phyloP scores from a whole-genome alignment of 2,888 invertebrate species.

The Lagria hirta region DNA sequence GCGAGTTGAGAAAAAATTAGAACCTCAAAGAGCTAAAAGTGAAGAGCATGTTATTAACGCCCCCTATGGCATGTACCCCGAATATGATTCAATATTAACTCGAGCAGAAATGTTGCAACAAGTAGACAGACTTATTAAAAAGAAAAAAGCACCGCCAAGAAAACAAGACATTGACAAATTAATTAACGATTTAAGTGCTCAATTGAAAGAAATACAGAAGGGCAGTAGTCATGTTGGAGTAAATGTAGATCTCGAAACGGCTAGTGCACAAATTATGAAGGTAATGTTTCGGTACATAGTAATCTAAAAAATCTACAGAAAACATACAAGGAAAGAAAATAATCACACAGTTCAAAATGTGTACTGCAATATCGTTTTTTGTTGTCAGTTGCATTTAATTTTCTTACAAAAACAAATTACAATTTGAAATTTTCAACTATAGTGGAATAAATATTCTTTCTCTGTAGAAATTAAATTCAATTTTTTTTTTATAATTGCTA shows the following conservation, averaged over 20 bases:
- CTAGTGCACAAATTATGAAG: slow-evolving; percentile 62
- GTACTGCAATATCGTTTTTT: no score
- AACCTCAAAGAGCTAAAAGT: slow-evolving; percentile 20
- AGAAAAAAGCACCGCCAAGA: slow-evolving; percentile 41
- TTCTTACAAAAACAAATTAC: no score
- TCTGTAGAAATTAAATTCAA: no score
- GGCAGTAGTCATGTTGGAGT: no score
- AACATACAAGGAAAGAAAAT: neutral
- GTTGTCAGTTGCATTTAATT: no score
- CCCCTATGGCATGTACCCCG: slow-evolving; percentile 62
- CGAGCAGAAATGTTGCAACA: slow-evolving; percentile 47
- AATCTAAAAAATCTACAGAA: neutral
- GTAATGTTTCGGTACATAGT: no score
- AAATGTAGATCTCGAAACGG: slow-evolving; percentile 58
- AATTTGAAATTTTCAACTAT: no score
- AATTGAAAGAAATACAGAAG: slow-evolving; percentile 48
- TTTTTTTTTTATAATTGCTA: no score
- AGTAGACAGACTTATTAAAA: slow-evolving; percentile 38
- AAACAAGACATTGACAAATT: slow-evolving; percentile 53
- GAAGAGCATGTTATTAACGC: slow-evolving; percentile 23
- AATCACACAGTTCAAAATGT: no score
- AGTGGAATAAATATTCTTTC: no score
- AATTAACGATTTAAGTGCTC: slow-evolving; percentile 50
- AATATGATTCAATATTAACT: slow-evolving; percentile 58
- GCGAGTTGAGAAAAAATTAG: slow-evolving; percentile 52